A percentile compares a stretch with the other conserved stretches of the same genome.
Evolutionary conservation across 2,888 invertebrate species (phyloP).

Genomic region (Melitaea athalia): DNA sequence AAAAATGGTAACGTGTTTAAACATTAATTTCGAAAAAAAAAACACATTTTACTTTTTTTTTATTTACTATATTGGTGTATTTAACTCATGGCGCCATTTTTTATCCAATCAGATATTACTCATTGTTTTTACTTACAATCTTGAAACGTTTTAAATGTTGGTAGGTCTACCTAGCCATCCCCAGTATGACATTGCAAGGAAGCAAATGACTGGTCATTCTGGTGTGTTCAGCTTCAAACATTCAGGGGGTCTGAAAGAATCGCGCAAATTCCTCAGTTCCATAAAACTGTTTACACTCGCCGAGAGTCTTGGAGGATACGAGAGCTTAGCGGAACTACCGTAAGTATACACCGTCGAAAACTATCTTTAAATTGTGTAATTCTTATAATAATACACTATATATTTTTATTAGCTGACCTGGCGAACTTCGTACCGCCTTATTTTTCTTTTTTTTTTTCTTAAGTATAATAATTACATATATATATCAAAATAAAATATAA

Average conservation of each 20-base stretch:
- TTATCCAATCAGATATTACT: neutral
- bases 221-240: slow-evolving; percentile 96
- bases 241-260: slow-evolving; percentile 88
- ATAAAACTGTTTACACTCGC: slow-evolving; percentile 93
- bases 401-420: too few relatives aligned
- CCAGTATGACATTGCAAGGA: slow-evolving; percentile 89
- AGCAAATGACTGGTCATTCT: slow-evolving; percentile 93
- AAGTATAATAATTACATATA: too few relatives aligned
- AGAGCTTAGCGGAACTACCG: slow-evolving; percentile 97
- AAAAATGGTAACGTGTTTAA: too few relatives aligned
- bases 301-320: slow-evolving; percentile 97
- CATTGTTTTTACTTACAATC: neutral
- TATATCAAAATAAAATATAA: too few relatives aligned
- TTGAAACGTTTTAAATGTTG: slow-evolving; percentile 40
- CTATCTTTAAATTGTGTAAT: neutral
- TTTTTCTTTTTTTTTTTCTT: too few relatives aligned
- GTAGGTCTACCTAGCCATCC: slow-evolving; percentile 92
- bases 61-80: too few relatives aligned
- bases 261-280: slow-evolving; percentile 87
- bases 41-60: too few relatives aligned
- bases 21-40: too few relatives aligned
- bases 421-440: too few relatives aligned
- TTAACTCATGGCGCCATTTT: too few relatives aligned
- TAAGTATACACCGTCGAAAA: slow-evolving; percentile 71
- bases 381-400: too few relatives aligned